Evolutionary conservation across 2,888 invertebrate genomes (phyloP).

Genomic region (Tetranychus piercei): DNA sequence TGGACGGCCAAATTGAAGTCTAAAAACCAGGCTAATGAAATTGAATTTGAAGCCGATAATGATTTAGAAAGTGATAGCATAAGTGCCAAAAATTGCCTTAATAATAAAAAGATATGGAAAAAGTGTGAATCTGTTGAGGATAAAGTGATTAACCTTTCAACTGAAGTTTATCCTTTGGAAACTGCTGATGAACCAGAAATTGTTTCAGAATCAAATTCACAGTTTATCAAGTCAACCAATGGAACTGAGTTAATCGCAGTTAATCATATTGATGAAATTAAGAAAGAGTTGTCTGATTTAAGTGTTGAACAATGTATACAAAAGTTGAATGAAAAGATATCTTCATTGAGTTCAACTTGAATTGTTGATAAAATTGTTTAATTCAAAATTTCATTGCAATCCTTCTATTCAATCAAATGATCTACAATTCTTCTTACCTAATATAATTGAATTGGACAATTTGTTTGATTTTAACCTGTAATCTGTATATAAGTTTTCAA

Average conservation of each 20-base stretch:
- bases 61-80: neutral
- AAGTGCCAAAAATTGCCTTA: neutral
- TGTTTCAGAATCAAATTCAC: too few species aligned
- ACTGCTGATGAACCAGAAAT: neutral
- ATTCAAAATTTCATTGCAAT: neutral
- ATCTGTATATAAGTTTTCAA: too few species aligned
- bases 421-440: too few species aligned
- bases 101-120: neutral
- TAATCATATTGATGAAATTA: slow-evolving; percentile 5
- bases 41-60: neutral
- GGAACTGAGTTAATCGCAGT: neutral
- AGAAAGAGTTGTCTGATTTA: slow-evolving; percentile 14
- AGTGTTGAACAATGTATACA: slow-evolving; percentile 18
- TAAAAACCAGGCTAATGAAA: neutral
- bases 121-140: neutral
- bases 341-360: slow-evolving; percentile 10
- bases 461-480: too few species aligned
- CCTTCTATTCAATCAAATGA: neutral
- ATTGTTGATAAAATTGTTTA: neutral
- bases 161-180: neutral
- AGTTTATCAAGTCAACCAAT: neutral
- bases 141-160: neutral
- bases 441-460: too few species aligned
- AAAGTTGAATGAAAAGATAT: slow-evolving; percentile 16
- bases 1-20: too few species aligned